Evolutionary conservation across 2,888 invertebrate genomes (phyloP), one percentile per base, ranked within the genome.

Genomic region (Lacanobia wlatinum): DNA sequence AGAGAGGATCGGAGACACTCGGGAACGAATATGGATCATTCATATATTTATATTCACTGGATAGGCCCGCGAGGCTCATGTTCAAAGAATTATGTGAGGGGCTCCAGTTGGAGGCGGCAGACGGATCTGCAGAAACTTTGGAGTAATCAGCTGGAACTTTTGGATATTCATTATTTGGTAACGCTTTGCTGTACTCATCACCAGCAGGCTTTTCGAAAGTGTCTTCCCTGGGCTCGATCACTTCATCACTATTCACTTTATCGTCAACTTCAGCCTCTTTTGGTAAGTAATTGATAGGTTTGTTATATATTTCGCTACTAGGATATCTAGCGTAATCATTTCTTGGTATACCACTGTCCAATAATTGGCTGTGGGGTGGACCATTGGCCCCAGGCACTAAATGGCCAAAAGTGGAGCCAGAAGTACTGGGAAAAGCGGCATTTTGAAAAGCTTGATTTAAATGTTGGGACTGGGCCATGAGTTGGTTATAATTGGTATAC

Each of bases 391-490:
- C 95, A 34, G 96, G 87, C n/a, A 97, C 95, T 79, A 96, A 90
- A 83, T 97, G 96, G 48, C 95, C 88, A 75, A 96, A 96, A 2
- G 94, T 92, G 2, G 96, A 89, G 6, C 94, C 92, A 0, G 96
- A 96, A 5, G 96, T 95, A 81, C 96, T 96, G 7, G 96, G 96
- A 70, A 96, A 96, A 28, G 95, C 94, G 38, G 96, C 96, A 71
- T 90, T 95, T 90, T 96, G 96, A 83, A 96, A 96, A n/a, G 96
- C 96, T 90, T 96, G 96, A 80, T 96, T 96, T 65, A 96, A 94
- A 88, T 97, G 97, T 87, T 97, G 97, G 5, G 97, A 96, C 86
- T 97, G 97, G 3, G 96, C 96, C 90, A 96, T 95, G 1, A 96
- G 92, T 81, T 96, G 96, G 73, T 96, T 96, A 79, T 96, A 96